Base-by-base conservation (phyloP, 1,140 invertebrate genomes). In the Paraescarpia echinospica region DNA sequence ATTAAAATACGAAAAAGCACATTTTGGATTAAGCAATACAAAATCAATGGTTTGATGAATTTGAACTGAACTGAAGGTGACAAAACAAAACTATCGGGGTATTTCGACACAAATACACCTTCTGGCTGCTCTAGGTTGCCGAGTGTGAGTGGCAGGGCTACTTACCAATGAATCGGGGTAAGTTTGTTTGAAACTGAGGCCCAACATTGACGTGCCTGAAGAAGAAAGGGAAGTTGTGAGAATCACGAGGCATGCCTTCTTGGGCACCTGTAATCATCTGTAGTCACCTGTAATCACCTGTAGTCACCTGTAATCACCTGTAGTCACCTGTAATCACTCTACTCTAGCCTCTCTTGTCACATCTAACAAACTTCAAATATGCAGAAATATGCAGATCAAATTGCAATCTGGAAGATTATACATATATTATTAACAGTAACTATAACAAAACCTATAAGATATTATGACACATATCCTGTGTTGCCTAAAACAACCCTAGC, bases 201-300 rank as follows among this genome's bases (percentile, higher is more conserved):
- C 99, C 99, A 89, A 99, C 97, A 95, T 99, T 99, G 34, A 99
- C 98, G 95, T 98, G 97, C 4, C 96, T 96, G 94, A 92, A 95
- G 95, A 33, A 91, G 12, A 35, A 35, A 35, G 41, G 34, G 22
- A 91, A 89, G 33, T 59, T 77, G 1, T 90, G 33, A 31, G 89
- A 34, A 89, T 41, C 12, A 12, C 41, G 4, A 41, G 4, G 41
- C 4, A 12, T 41, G 41, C 4, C 41, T 12, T 41, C 4, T 6
- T 12, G 12, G 41, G 4, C 41, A 41, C 41, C 41, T 41, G 41
- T 41, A 41, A 41, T 41, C 41, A 41, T 12, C 41, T 41, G 12
- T 12, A 41, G 41, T 41, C 41, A 41, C 41, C 41, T 41, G 41
- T 41, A 41, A 41, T 41, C 41, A 41, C 41, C 41, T 41, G 12